Conservation (phyloP, 23 tunicate species). For the Ascidia mentula region DNA sequence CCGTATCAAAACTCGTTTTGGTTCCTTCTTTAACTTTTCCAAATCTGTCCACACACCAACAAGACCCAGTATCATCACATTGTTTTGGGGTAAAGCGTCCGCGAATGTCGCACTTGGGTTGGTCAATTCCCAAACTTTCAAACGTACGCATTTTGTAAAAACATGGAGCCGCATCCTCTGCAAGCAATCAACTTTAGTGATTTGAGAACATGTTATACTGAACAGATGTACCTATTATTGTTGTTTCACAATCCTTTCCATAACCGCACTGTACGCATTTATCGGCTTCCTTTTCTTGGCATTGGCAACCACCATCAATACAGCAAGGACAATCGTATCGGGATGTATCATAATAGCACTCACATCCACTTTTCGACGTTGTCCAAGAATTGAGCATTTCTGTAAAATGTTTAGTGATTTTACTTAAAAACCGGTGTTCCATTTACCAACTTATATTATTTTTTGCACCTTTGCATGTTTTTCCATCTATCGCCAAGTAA, state of each 20-base stretch:
- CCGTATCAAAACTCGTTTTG: constrained; percentile 6
- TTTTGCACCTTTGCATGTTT: constrained; percentile 35
- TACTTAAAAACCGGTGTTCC: background rate
- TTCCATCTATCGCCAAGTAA: constrained; percentile 34
- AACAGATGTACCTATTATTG: constrained; percentile 24
- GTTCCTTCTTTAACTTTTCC: constrained; percentile 29
- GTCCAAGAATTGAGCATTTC: constrained; percentile 57
- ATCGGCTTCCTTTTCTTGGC: constrained; percentile 6
- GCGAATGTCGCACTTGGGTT: constrained; percentile 18
- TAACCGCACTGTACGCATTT: constrained; percentile 65
- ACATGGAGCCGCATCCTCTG: constrained; percentile 60
- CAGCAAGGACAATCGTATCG: constrained; percentile 48
- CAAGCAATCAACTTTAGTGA: too few species aligned
- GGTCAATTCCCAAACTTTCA: background rate
- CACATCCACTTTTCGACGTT: constrained; percentile 21
- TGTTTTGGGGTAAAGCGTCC: constrained; percentile 38
- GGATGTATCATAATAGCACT: constrained; percentile 33
- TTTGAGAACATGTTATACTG: too few species aligned
- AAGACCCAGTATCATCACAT: constrained; percentile 24
- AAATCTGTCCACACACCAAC: constrained; percentile 46
- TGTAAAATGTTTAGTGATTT: constrained; percentile 12
- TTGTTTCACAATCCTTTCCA: constrained; percentile 28
- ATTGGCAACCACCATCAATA: constrained; percentile 59
- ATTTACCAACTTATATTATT: background rate
- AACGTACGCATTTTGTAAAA: background rate